Evolutionary conservation across 2,888 invertebrate species (phyloP), one percentile per base, ranked within the genome.

Genomic region (Agriotes lineatus): DNA sequence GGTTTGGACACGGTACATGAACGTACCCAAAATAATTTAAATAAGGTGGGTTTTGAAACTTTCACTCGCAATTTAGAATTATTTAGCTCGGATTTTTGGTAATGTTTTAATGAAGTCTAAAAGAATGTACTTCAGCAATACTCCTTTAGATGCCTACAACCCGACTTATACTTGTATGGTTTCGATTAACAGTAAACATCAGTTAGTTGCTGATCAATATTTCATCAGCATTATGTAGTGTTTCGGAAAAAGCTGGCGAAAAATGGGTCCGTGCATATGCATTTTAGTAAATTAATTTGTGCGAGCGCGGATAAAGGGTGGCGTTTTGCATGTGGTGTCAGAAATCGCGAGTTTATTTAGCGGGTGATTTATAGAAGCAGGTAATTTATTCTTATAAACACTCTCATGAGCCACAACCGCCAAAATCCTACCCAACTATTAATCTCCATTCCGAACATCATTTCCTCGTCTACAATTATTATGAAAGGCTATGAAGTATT

Each of bases 1-100:
- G 39, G 56, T 56, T 52, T 39, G 9, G 20, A 19, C 37, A 22
- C 39, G 56, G 56, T 56, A 56, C 56, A 12, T 37, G 33, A 56
- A 19, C 37, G 56, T 56, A 56, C 56, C 56, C 33, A 56, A 56
- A 56, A 20, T 39, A 56, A 56, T 39, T 56, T 56, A 37, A 56
- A 56, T 22, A 56, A 56, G 56, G 56, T 56, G 33, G 19, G 52
- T 48, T 48, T 22, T 48, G n/a, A n/a, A n/a, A n/a, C n/a, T 18
- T 16, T 20, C 10, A 16, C 16, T 22, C 22, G 22, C 22, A 20
- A n/a, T n/a, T n/a, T n/a, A n/a, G n/a, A n/a, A n/a, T n/a, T n/a
- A n/a, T n/a, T n/a, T n/a, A n/a, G n/a, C n/a, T n/a, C n/a, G n/a
- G n/a, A n/a, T n/a, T n/a, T n/a, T n/a, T n/a, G n/a, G n/a, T n/a